phyloP scores from a whole-genome alignment of 2,888 invertebrate genomes.

The Harpalus rufipes region DNA sequence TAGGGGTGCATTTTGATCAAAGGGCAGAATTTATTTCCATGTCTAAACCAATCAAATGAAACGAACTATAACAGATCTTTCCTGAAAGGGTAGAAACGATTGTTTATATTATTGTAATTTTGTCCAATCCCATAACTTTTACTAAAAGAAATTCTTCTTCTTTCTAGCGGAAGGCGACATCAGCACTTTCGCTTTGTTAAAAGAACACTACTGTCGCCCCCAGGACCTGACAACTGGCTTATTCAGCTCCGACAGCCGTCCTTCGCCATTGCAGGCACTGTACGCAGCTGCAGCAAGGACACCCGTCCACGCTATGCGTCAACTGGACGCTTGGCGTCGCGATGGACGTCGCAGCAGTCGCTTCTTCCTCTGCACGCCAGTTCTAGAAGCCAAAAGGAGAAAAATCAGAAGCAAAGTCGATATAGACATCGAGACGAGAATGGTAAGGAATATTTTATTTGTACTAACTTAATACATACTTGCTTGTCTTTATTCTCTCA shows the following conservation, averaged over 20 bases:
- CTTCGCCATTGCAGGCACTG: slow-evolving; percentile 86
- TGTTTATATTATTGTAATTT: too few species aligned
- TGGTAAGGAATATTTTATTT: slow-evolving; percentile 81
- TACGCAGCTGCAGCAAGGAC: slow-evolving; percentile 88
- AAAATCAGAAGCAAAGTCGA: slow-evolving; percentile 85
- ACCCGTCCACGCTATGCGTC: slow-evolving; percentile 82
- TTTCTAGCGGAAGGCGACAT: slow-evolving; percentile 95
- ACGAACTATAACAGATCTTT: too few species aligned
- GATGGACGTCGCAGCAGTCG: slow-evolving; percentile 83
- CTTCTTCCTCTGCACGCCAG: slow-evolving; percentile 89
- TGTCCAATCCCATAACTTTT: slow-evolving; percentile 61
- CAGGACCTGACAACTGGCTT: slow-evolving; percentile 85
- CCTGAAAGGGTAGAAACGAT: too few species aligned
- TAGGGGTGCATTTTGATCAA: too few species aligned
- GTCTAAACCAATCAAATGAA: too few species aligned
- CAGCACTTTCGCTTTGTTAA: slow-evolving; percentile 89
- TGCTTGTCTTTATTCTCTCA: too few species aligned
- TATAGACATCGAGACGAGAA: slow-evolving; percentile 92
- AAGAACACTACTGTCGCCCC: slow-evolving; percentile 86
- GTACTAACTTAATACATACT: too few species aligned
- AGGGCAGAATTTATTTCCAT: too few species aligned
- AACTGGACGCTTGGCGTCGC: slow-evolving; percentile 84
- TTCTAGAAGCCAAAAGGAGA: slow-evolving; percentile 85
- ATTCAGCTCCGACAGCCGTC: slow-evolving; percentile 87
- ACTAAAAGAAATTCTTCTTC: slow-evolving; percentile 69